Base-by-base conservation (phyloP, 2,113 vertebrate genomes). In the Chaetodon auriga region DNA sequence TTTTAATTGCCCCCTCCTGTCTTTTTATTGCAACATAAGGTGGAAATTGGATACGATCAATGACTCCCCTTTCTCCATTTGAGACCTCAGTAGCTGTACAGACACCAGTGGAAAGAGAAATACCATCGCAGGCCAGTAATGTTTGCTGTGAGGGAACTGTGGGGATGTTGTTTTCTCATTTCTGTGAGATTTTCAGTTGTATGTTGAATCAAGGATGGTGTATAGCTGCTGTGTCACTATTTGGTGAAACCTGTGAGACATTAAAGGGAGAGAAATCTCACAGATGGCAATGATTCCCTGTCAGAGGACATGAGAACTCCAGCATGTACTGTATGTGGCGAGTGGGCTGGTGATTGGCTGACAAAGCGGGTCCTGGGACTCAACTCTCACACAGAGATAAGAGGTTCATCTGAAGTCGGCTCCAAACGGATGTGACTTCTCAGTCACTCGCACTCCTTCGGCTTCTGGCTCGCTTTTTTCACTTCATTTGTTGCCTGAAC, bases 1-100 rank as follows among this genome's bases (percentile, higher is more conserved):
- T 90, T 88, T 55, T 30, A 30, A 30, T 30, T 30, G 19, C 54
- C 30, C 48, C 25, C 46, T 55, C 62, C 62, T 77, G 63, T 89
- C 66, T 69, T 86, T 82, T 90, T 86, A 89, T 83, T 86, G 81
- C 80, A 72, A 61, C 65, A 43, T 73, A 70, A 64, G 60, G 72
- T 62, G 73, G 51, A 72, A 78, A 81, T 78, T 81, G 68, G 65
- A 86, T 77, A 19, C 51, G 76, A 87, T 92, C 87, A 83, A 84
- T 91, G 76, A 73, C 41, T 77, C 72, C 15, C 70, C 46, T 73
- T 89, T 74, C 69, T 35, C 51, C 60, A 36, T 84, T 82, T 82
- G 36, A 75, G 23, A 71, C 55, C 57, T 84, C 35, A 41, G 66
- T 49, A 38, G 63, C 18, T 81, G 10, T 82, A 14, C n/a, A 14